These are phyloP conservation scores for Clarias macrocephalus DNA, from an alignment of 2,113 vertebrate species.

Conservation along the genomic window DNA sequence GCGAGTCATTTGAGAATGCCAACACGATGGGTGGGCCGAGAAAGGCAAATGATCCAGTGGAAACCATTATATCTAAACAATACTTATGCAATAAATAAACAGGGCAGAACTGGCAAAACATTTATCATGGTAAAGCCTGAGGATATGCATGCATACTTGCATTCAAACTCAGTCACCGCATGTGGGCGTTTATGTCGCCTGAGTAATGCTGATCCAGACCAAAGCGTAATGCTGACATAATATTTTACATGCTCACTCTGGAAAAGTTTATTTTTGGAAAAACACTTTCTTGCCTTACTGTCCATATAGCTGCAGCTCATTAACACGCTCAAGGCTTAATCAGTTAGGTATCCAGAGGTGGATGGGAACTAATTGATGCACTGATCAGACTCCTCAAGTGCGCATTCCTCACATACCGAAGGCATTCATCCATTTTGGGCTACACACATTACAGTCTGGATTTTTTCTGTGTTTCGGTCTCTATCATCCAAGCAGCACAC, in stretches of 20 bases:
- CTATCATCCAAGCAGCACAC: conserved; percentile 59
- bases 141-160: conserved; percentile 27
- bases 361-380: conserved; percentile 62
- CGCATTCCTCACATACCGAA: conserved; percentile 71
- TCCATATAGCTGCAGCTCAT: not conserved
- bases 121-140: conserved; percentile 38
- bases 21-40: conserved; percentile 76
- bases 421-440: conserved; percentile 68
- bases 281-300: not conserved
- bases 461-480: conserved; percentile 49
- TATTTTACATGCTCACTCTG: conserved; percentile 17
- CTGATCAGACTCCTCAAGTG: conserved; percentile 64
- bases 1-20: conserved; percentile 67
- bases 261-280: conserved; percentile 9
- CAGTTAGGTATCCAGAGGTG: not conserved
- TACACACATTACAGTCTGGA: conserved; percentile 63
- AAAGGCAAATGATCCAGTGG: conserved; percentile 67
- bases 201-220: conserved; percentile 21
- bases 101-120: conserved; percentile 55
- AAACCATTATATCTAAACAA: conserved; percentile 66
- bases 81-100: conserved; percentile 66
- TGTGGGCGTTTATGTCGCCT: conserved; percentile 12
- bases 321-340: not conserved
- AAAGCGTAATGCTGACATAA: conserved; percentile 16
- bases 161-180: conserved; percentile 29